Evolutionary conservation across 2,888 invertebrate species (phyloP), one percentile per base, ranked within the genome.

Genomic region (Trilocha varians): DNA sequence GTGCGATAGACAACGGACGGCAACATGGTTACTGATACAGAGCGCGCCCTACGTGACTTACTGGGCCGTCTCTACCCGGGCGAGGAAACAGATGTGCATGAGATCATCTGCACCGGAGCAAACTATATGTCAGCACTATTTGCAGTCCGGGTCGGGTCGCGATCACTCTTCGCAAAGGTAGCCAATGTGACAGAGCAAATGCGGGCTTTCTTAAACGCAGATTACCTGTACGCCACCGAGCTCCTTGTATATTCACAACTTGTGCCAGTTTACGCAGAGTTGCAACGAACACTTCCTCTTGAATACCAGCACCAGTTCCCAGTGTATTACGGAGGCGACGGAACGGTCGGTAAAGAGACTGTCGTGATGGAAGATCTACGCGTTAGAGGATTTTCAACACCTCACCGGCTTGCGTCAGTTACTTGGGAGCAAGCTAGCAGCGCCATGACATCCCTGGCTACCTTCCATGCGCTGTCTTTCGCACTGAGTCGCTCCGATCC

Each of bases 401-500:
- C 57, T 35, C 57, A 76, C 14, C 59, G 69, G 40, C 45, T 65
- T 14, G 53, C 50, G 35, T 46, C 61, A 2, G 43, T 74, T 3
- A 52, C 60, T 42, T 66, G 64, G 58, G 55, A 57, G 5, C 64
- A 71, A 13, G 58, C 69, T 0, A 38, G 55, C 0, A 38, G 50
- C 13, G 52, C 62, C 0, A 36, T 65, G 0, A 50, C 45, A 13
- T 59, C 58, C 3, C 42, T 73, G 16, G 75, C 68, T 0, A 67
- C 65, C 43, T 52, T 70, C 11, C 77, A 78, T 42, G 70, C 74
- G 0, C 48, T 72, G 2, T 70, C 73, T 0, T 57, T 71, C 14
- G 71, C 69, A 0, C 14, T 14, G n/a, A 16, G 33, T n/a, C n/a
- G n/a, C n/a, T n/a, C n/a, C n/a, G n/a, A n/a, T n/a, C n/a, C n/a